phyloP scores from a whole-genome alignment of 2,113 vertebrate species.

The Heterotis niloticus region DNA sequence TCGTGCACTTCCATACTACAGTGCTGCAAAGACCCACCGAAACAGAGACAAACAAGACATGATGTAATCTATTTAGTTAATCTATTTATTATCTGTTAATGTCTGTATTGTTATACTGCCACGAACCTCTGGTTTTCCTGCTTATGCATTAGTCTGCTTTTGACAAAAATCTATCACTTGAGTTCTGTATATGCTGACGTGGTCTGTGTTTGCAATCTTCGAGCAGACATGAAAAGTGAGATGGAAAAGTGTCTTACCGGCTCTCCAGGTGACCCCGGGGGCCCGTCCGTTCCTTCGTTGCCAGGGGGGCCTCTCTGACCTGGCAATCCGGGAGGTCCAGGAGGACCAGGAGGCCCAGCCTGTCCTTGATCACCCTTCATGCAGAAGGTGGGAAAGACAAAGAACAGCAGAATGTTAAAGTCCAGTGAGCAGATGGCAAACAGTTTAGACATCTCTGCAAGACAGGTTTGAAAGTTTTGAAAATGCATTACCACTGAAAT shows the following conservation, averaged over 20 bases:
- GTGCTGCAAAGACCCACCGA: too few relatives aligned
- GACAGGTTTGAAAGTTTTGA: conserved; percentile 52
- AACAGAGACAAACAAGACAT: too few relatives aligned
- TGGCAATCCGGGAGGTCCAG: conserved; percentile 70
- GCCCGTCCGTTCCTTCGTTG: conserved; percentile 75
- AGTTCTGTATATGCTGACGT: too few relatives aligned
- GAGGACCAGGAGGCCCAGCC: conserved; percentile 67
- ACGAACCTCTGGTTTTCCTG: too few relatives aligned
- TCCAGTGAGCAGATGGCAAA: background rate
- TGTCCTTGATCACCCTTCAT: conserved; percentile 73
- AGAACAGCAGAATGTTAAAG: background rate
- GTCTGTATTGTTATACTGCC: too few relatives aligned
- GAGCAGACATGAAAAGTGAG: too few relatives aligned
- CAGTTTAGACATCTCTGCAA: conserved; percentile 63
- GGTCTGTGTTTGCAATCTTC: too few relatives aligned
- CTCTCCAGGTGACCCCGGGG: conserved; percentile 66
- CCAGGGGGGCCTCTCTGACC: conserved; percentile 76
- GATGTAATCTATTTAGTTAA: too few relatives aligned
- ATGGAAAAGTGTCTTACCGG: conserved; percentile 57
- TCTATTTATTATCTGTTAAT: too few relatives aligned
- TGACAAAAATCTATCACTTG: too few relatives aligned
- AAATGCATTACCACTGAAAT: conserved; percentile 38
- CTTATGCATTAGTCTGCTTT: too few relatives aligned
- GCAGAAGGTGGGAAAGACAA: background rate
- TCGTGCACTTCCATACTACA: too few relatives aligned